A percentile compares a stretch with the other conserved stretches of the same genome.
Conservation (phyloP, 2,113 vertebrate species). For the Oncorhynchus keta region DNA sequence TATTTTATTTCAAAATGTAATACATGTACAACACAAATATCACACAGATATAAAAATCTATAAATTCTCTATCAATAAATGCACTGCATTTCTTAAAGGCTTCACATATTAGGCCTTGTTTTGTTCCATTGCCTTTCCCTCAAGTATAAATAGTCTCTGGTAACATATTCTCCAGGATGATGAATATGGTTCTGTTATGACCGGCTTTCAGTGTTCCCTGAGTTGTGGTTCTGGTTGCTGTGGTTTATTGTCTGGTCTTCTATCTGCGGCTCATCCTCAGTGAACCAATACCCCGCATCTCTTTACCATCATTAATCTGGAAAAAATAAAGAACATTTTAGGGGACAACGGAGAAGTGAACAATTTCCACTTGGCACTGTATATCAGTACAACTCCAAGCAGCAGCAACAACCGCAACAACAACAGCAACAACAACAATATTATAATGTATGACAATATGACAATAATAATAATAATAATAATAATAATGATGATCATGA, state of each 20-base stretch:
- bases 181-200: conserved; percentile 31
- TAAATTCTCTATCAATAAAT: conserved; percentile 59
- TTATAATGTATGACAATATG: neutral
- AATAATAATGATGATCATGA: neutral
- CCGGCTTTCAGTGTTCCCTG: conserved; percentile 63
- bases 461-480: neutral
- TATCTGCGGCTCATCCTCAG: conserved; percentile 84
- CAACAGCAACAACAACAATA: neutral
- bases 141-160: conserved; percentile 68
- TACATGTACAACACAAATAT: conserved; percentile 37
- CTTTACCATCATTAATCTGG: conserved; percentile 79
- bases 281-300: conserved; percentile 80
- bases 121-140: conserved; percentile 9
- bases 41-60: conserved; percentile 39
- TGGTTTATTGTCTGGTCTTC: conserved; percentile 39
- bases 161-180: conserved; percentile 52
- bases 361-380: neutral
- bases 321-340: conserved; percentile 18
- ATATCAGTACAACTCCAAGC: neutral
- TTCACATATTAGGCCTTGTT: conserved; percentile 27
- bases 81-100: conserved; percentile 66
- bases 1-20: conserved; percentile 48
- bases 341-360: neutral
- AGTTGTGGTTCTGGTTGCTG: conserved; percentile 50
- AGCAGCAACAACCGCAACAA: neutral